Conservation (phyloP, 92 coral and sea anemone species). For the Anthopleura xanthogrammica region DNA sequence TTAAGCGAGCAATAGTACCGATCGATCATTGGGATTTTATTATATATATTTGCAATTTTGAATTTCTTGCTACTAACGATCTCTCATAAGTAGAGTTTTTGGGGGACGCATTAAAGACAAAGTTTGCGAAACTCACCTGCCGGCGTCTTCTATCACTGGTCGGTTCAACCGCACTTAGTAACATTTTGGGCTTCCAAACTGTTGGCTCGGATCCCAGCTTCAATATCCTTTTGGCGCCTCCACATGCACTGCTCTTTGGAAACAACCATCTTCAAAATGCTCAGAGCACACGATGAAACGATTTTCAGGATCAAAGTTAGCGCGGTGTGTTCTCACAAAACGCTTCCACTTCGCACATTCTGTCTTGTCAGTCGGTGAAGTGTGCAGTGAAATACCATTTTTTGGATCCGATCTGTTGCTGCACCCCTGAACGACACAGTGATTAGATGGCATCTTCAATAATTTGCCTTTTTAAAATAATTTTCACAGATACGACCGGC, state of each 20-base stretch:
- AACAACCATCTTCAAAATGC: conserved; percentile 30
- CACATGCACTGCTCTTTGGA: conserved; percentile 19
- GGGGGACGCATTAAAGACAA: too few relatives aligned
- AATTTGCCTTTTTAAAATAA: not conserved
- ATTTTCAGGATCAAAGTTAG: conserved; percentile 26
- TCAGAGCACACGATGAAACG: conserved; percentile 36
- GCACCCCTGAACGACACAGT: conserved; percentile 52
- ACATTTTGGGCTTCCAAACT: too few relatives aligned
- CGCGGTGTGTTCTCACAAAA: conserved; percentile 34
- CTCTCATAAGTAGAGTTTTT: too few relatives aligned
- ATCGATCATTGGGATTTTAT: too few relatives aligned
- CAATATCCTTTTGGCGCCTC: not conserved
- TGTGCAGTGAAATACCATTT: conserved; percentile 32
- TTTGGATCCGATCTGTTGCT: conserved; percentile 31
- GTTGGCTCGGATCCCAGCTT: too few relatives aligned
- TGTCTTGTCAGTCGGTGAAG: not conserved
- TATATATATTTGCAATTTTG: too few relatives aligned
- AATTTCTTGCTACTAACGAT: too few relatives aligned
- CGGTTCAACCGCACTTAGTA: too few relatives aligned
- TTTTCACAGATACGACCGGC: not conserved
- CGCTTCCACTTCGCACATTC: conserved; percentile 25
- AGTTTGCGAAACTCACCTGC: too few relatives aligned
- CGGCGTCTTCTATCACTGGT: too few relatives aligned
- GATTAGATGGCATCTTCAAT: not conserved
- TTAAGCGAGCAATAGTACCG: too few relatives aligned